Conservation (phyloP, 2,888 invertebrate species). For the Pristionchus arcanus region DNA sequence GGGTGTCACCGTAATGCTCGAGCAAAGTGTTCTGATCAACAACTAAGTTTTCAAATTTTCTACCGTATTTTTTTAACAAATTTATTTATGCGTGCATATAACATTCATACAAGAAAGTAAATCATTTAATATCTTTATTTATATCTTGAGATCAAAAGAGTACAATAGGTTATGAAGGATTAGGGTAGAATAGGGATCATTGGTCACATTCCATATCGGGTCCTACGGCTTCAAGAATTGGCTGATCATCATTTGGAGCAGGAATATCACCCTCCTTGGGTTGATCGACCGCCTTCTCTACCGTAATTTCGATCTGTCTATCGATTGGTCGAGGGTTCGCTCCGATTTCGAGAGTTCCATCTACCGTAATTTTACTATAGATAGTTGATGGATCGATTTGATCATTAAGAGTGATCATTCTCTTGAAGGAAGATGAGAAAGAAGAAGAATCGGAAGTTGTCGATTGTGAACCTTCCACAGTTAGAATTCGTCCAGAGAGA, state of each 20-base stretch:
- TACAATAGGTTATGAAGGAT: too few relatives aligned
- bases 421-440: conserved; percentile 52
- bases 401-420: conserved; percentile 15
- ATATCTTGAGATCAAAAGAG: background rate
- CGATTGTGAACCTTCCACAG: conserved; percentile 46
- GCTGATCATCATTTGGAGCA: background rate
- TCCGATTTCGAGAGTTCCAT: conserved; percentile 51
- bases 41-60: background rate
- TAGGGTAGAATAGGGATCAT: background rate
- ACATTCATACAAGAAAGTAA: too few relatives aligned
- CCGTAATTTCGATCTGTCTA: conserved; percentile 54
- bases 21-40: background rate
- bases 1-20: background rate
- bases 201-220: conserved; percentile 48
- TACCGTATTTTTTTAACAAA: too few relatives aligned
- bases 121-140: background rate
- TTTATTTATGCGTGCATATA: too few relatives aligned
- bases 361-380: conserved; percentile 38
- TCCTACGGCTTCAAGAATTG: conserved; percentile 46
- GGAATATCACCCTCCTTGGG: conserved; percentile 39
- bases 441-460: conserved; percentile 34
- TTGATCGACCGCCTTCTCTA: conserved; percentile 39
- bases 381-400: conserved; percentile 39
- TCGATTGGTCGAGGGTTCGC: conserved; percentile 39
- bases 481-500: conserved; percentile 30